Evolutionary conservation across 2,888 invertebrate genomes (phyloP), one percentile per base, ranked within the genome.

Genomic region (Podabrus alpinus): DNA sequence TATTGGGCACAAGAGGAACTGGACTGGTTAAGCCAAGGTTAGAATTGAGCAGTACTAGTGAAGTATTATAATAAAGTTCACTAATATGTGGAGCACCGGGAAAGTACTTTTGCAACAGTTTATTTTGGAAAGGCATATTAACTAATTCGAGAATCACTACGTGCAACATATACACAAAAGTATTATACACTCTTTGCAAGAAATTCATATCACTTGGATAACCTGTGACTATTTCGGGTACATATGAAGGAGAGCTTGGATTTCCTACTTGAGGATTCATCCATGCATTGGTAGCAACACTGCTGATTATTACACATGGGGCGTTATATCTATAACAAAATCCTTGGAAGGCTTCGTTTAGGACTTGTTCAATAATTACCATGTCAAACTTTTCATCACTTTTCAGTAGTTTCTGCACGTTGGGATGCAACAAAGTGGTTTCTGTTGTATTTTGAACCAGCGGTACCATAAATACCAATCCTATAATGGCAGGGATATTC

Each of bases 1-100:
- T 85, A 80, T 89, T 90, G 0, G 90, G 90, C 5, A 89, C 85
- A 61, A 88, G 86, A 0, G 91, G 90, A 9, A 85, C 82, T 1
- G 89, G 86, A 4, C 83, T 78, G 68, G 89, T 88, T 72, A 88
- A 87, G 81, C 89, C 89, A 70, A 88, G 88, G 80, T 91, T 90
- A 9, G 88, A 85, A 21, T 82, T 82, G 17, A 81, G 17, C 9
- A 82, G 29, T 11, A 81, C 74, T 67, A 82, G 67, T 1, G 81
- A 79, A 3, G 78, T 71, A 25, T 81, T 80, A 16, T 71, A 72
- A 10, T 79, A 24, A 15, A 79, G 62, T 16, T 78, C 75, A 3
- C 69, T 68, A 7, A 81, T 15, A 15, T 73, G 45, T 17, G 75
- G 79, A 0, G 78, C 77, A 24, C 77, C 69, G 0, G 78, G 77